These are phyloP conservation scores for Eupsilia transversa DNA, from an alignment of 2,888 invertebrate genomes.

Conservation along the genomic window DNA sequence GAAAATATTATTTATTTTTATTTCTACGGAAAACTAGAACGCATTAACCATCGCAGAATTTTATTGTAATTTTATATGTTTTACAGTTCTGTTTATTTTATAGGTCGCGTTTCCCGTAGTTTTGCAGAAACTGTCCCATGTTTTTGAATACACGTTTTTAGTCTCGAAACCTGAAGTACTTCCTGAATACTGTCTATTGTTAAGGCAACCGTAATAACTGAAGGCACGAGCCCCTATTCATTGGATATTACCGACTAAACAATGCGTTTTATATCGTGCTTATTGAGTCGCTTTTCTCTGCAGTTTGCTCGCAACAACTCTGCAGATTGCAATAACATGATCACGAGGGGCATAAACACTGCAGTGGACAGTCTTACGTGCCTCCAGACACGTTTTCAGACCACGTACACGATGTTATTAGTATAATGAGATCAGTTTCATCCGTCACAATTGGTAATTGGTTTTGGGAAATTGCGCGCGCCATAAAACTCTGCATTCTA, in stretches of 20 bases:
- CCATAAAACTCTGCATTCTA: constrained; percentile 17
- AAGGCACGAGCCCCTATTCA: constrained; percentile 55
- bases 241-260: constrained; percentile 21
- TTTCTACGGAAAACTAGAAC: constrained; percentile 24
- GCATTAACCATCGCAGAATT: background rate
- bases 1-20: constrained; percentile 3
- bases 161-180: constrained; percentile 25
- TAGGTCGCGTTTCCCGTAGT: background rate
- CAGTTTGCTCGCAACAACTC: constrained; percentile 44
- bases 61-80: constrained; percentile 18
- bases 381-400: constrained; percentile 67
- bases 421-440: constrained; percentile 43
- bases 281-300: constrained; percentile 54
- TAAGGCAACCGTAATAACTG: constrained; percentile 40
- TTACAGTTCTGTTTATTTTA: constrained; percentile 9
- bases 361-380: constrained; percentile 69
- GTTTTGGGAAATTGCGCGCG: background rate
- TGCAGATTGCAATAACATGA: constrained; percentile 68
- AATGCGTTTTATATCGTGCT: constrained; percentile 36
- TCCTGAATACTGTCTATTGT: constrained; percentile 35
- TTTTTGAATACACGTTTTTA: background rate
- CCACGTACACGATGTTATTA: constrained; percentile 54
- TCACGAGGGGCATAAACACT: constrained; percentile 66
- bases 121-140: background rate
- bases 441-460: background rate